Evolutionary conservation across 2,888 invertebrate species (phyloP), one percentile per base, ranked within the genome.

Genomic region (Halictus quadricinctus): DNA sequence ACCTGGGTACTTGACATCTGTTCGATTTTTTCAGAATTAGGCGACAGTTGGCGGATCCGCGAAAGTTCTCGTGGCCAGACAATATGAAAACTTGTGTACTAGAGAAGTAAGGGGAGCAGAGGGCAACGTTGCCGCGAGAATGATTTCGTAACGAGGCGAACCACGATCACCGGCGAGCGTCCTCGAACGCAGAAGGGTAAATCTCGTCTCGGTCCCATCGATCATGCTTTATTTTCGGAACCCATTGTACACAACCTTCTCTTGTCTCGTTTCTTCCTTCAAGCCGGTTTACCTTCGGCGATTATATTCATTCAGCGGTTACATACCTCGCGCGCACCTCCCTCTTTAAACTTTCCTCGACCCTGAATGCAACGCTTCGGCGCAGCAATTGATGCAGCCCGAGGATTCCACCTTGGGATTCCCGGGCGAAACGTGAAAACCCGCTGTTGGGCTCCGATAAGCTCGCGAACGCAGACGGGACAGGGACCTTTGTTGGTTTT

Each of bases 201-300:
- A 78, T 80, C 88, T 81, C 78, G 88, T 83, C 87, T 83, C 79
- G 64, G 83, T 83, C 79, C 76, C 83, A 88, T 88, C 88, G 87
- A 88, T 87, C 88, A 83, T 77, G 79, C 77, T 80, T 87, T 88
- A 88, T 88, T 87, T 88, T 87, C 83, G 82, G 84, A 82, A 76
- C 82, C 80, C 82, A 86, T 84, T 86, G 85, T 83, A 79, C 79
- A 69, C 76, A 87, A 83, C 83, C 82, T 82, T 82, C 86, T 76
- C 64, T 46, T 72, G 78, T 81, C 84, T 72, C 84, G 79, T 81
- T 86, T 66, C 81, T 81, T 86, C 86, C 78, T 85, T 43, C 76
- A 54, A 85, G 79, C 85, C 81, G 86, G 86, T 86, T 86, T 75
- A 86, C 86, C 86, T 86, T 86, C 86, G 81, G 21, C 79, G 64